phyloP scores from a whole-genome alignment of 1,140 invertebrate genomes.

The Uloborus diversus region DNA sequence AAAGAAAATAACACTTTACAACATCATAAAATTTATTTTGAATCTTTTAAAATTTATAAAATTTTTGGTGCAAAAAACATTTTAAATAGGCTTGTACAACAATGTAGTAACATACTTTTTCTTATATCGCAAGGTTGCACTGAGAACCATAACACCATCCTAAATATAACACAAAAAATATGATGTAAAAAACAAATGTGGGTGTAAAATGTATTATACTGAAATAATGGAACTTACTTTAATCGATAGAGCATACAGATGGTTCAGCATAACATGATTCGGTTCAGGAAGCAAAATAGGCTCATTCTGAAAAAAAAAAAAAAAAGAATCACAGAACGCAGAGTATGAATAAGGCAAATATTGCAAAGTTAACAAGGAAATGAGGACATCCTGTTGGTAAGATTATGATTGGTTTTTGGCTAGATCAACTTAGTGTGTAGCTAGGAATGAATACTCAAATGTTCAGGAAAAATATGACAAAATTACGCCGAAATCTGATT shows the following conservation, averaged over 20 bases:
- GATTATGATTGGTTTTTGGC: no score
- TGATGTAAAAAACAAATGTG: neutral
- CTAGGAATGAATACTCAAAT: no score
- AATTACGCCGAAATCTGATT: no score
- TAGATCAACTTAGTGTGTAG: no score
- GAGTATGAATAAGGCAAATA: no score
- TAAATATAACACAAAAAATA: neutral
- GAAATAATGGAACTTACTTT: conserved; percentile 69
- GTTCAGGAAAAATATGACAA: no score
- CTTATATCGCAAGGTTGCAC: conserved; percentile 94
- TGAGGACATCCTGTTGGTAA: no score
- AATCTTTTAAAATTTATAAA: neutral
- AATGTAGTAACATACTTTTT: conserved; percentile 99
- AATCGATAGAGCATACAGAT: conserved; percentile 98
- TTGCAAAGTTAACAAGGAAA: no score
- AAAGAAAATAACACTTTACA: no score
- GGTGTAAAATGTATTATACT: neutral
- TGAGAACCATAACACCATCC: conserved; percentile 98
- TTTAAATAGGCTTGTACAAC: conserved; percentile 95
- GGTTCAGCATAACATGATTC: conserved; percentile 99
- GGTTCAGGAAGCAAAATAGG: conserved; percentile 98
- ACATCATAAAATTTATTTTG: no score
- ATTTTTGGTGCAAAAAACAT: neutral
- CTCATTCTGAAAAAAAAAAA: conserved; percentile 74
- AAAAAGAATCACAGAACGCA: no score